Evolutionary conservation across 2,113 vertebrate genomes (phyloP).

Genomic region (Vidua macroura): DNA sequence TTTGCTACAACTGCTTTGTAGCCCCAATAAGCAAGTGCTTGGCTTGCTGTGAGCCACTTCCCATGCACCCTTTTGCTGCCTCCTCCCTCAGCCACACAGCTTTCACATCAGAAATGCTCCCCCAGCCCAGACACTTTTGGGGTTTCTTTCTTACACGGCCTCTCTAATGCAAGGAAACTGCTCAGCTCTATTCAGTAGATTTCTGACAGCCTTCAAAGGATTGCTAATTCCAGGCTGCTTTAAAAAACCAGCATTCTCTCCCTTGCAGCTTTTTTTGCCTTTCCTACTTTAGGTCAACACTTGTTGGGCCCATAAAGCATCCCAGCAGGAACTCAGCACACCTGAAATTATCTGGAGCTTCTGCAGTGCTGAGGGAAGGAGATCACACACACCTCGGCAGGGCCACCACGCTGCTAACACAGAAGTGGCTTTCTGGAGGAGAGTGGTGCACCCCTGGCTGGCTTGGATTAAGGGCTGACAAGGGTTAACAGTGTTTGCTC

Average conservation of each 20-base stretch:
- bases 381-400: rapidly evolving
- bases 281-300: neutral
- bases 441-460: neutral
- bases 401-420: neutral
- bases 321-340: neutral
- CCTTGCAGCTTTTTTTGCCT: neutral
- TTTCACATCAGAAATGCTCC: neutral
- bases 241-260: neutral
- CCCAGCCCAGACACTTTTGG: neutral
- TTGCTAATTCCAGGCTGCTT: neutral
- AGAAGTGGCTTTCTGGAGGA: neutral
- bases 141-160: neutral
- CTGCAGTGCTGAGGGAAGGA: neutral
- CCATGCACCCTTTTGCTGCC: neutral
- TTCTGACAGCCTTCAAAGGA: neutral
- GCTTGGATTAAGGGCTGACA: neutral
- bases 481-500: conserved; percentile 64
- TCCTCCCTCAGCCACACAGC: neutral
- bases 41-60: neutral
- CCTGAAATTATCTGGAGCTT: neutral
- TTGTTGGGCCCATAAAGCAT: neutral
- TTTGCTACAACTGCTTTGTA: neutral
- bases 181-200: neutral
- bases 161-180: neutral
- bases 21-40: neutral